Base-by-base conservation (phyloP, 2,888 invertebrate species). In the Clivina fossor region DNA sequence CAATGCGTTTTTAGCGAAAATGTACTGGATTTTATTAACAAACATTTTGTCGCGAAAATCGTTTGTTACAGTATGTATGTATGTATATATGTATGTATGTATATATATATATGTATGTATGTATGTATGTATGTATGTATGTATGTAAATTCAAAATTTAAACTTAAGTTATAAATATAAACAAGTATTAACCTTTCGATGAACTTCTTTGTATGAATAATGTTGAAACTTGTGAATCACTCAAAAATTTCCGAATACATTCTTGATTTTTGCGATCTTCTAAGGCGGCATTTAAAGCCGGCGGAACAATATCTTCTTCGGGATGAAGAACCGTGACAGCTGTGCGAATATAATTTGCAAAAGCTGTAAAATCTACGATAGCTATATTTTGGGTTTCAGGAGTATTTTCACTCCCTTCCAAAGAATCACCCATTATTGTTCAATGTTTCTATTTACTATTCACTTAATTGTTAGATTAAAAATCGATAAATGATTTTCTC, bases 141-240 rank as follows among this genome's bases (percentile, higher is more conserved):
- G n/a, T n/a, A n/a, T n/a, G n/a, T n/a, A n/a, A n/a, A n/a, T n/a
- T n/a, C n/a, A n/a, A n/a, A n/a, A n/a, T n/a, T n/a, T n/a, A n/a
- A n/a, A n/a, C n/a, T n/a, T n/a, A n/a, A n/a, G n/a, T n/a, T n/a
- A n/a, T n/a, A n/a, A n/a, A n/a, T n/a, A n/a, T n/a, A n/a, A n/a
- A n/a, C n/a, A n/a, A n/a, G n/a, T n/a, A n/a, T 64, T 62, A 79
- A 94, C 94, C 95, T 90, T 95, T 96, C 4, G 86, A 85, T 20
- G 92, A 90, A 69, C 85, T 86, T 59, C 93, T 82, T 70, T 97
- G 96, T 49, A 99, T 82, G 63, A 93, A 89, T 53, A 99, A 77
- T 11, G 92, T 87, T 64, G 89, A 82, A 51, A 90, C 86, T 74
- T 97, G 95, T 0, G 93, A 83, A 75, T 98, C 98, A 19, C 85